Evolutionary conservation across 1,140 invertebrate species (phyloP).

Genomic region (Dendrolimus punctatus): DNA sequence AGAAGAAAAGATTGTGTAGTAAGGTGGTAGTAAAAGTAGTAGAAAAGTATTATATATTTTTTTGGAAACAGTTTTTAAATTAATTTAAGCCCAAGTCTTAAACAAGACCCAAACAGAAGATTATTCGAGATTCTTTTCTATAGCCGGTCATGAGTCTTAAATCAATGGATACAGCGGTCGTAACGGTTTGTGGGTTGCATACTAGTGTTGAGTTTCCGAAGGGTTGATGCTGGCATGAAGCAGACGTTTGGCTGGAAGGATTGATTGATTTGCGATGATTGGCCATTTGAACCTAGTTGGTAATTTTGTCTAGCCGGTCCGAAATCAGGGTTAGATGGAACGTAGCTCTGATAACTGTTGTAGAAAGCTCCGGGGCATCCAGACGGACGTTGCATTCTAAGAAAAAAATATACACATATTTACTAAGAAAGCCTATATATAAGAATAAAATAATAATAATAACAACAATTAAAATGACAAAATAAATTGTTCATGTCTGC

Average conservation of each 20-base stretch:
- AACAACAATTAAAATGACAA: too few species aligned
- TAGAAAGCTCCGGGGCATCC: slow-evolving; percentile 4
- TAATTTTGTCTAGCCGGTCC: slow-evolving; percentile 5
- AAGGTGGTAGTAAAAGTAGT: too few species aligned
- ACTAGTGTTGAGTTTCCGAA: slow-evolving; percentile 13
- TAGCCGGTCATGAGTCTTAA: neutral
- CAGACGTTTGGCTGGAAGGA: slow-evolving; percentile 18
- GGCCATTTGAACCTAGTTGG: slow-evolving; percentile 7
- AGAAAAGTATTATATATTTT: too few species aligned
- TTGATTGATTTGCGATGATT: slow-evolving; percentile 2
- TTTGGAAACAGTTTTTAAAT: too few species aligned
- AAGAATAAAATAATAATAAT: too few species aligned
- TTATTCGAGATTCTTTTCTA: slow-evolving; percentile 9
- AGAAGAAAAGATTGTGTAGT: too few species aligned
- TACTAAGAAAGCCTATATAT: too few species aligned
- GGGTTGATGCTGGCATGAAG: slow-evolving; percentile 17
- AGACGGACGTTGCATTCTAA: slow-evolving; percentile 21
- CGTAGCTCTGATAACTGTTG: slow-evolving; percentile 5
- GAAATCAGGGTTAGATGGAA: neutral
- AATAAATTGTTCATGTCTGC: too few species aligned
- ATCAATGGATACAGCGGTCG: slow-evolving; percentile 25
- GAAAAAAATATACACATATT: slow-evolving; percentile 2
- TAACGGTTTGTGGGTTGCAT: slow-evolving; percentile 10
- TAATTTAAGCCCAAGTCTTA: too few species aligned
- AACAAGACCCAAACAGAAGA: neutral